These are phyloP conservation scores for Hirudinaria manillensis DNA, from an alignment of 2,888 invertebrate genomes.

Conservation along the genomic window DNA sequence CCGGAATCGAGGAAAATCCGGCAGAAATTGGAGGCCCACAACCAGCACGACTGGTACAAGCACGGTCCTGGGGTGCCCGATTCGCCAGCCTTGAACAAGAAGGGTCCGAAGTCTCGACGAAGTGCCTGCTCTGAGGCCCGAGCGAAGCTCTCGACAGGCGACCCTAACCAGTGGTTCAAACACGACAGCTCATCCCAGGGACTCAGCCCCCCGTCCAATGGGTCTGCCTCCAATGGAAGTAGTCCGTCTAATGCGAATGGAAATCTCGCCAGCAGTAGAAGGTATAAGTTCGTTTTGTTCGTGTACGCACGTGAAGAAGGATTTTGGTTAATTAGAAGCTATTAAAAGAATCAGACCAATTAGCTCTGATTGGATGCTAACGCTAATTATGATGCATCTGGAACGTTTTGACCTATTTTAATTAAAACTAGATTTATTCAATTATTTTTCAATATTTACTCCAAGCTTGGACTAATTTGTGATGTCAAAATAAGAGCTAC, in stretches of 20 bases:
- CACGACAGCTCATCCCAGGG: constrained; percentile 13
- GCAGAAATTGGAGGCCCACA: constrained; percentile 15
- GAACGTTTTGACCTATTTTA: no score
- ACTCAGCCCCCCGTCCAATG: no score
- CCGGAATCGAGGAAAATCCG: constrained; percentile 20
- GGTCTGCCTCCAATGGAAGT: background rate
- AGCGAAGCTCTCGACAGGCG: background rate
- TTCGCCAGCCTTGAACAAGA: constrained; percentile 14
- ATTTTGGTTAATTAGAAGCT: no score
- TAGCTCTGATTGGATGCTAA: no score
- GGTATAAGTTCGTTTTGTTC: background rate
- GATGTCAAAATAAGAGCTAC: no score
- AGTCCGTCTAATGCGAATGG: no score
- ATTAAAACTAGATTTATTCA: no score
- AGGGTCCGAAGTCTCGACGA: constrained; percentile 24
- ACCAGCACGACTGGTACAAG: constrained; percentile 30
- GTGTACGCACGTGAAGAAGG: background rate
- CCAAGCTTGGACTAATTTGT: no score
- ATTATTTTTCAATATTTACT: no score
- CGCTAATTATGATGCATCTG: no score
- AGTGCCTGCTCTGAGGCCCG: constrained; percentile 18
- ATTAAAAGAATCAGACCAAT: no score
- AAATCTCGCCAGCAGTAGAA: background rate
- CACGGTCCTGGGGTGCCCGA: constrained; percentile 26
- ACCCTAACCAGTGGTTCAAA: constrained; percentile 24